These are phyloP conservation scores for Drosophila parabipectinata DNA, from an alignment of 1,140 invertebrate genomes.

Conservation along the genomic window DNA sequence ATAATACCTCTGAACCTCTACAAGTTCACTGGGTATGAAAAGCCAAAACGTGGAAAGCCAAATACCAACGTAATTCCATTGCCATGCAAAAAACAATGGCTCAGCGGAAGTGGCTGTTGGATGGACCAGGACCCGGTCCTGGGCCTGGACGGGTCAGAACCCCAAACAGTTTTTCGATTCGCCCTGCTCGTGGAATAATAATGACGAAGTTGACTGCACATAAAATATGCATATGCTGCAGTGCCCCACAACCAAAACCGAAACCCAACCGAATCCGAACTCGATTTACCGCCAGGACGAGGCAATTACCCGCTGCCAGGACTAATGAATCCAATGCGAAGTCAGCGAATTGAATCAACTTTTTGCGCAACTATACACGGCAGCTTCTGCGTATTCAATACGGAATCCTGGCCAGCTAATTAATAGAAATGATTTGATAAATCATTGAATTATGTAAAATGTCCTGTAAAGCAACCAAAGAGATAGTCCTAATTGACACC, in stretches of 20 bases:
- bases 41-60: not conserved
- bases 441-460: conserved; percentile 5
- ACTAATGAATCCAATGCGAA: conserved; percentile 68
- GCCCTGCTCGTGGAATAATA: conserved; percentile 41
- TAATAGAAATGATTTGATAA: conserved; percentile 31
- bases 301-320: conserved; percentile 24
- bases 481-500: not conserved
- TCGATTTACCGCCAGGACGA: conserved; percentile 21
- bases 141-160: not conserved
- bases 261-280: not conserved
- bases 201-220: conserved; percentile 46
- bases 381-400: conserved; percentile 1
- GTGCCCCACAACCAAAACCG: conserved; percentile 3
- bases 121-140: not conserved
- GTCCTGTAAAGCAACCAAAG: not conserved
- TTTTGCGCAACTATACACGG: conserved; percentile 3
- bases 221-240: conserved; percentile 46
- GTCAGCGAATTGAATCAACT: conserved; percentile 69
- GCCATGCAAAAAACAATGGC: conserved; percentile 55
- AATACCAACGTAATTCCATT: conserved; percentile 23
- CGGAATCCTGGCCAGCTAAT: too few relatives aligned
- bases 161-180: conserved; percentile 10
- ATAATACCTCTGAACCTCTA: too few relatives aligned
- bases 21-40: not conserved
- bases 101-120: conserved; percentile 10